A percentile compares a stretch with the other conserved stretches of the same genome.
Evolutionary conservation across 2,888 invertebrate genomes (phyloP).

Genomic region (Dolichopus griseipennis): DNA sequence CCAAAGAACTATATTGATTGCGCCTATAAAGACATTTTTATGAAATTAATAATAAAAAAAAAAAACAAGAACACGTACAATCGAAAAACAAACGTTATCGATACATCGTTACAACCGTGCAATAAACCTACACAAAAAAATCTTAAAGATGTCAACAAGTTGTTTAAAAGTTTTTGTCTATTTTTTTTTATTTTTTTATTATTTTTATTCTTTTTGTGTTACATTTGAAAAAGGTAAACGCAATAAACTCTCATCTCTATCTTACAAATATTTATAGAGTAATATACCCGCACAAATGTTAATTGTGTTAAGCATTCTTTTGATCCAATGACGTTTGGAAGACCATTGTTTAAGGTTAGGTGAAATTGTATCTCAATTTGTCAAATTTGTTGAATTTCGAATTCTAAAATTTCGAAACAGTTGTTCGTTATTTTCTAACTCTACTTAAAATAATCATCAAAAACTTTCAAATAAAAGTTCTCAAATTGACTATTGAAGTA

Average conservation of each 20-base stretch:
- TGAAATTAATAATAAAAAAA: neutral
- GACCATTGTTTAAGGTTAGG: too few relatives aligned
- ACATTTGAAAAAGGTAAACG: neutral
- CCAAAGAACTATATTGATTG: too few relatives aligned
- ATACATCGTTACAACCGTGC: neutral
- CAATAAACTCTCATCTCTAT: neutral
- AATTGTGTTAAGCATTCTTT: too few relatives aligned
- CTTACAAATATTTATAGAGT: neutral
- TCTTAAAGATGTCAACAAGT: neutral
- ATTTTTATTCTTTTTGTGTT: neutral
- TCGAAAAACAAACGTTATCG: slow-evolving; percentile 3
- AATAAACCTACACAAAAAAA: slow-evolving; percentile 2
- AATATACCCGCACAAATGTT: neutral
- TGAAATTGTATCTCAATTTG: too few relatives aligned
- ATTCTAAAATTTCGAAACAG: too few relatives aligned
- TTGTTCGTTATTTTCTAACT: too few relatives aligned
- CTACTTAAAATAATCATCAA: too few relatives aligned
- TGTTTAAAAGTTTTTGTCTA: neutral
- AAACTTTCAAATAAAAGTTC: too few relatives aligned
- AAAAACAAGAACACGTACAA: neutral
- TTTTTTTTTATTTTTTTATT: too few relatives aligned
- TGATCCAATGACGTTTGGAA: too few relatives aligned
- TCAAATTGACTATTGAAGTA: too few relatives aligned
- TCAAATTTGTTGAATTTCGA: too few relatives aligned
- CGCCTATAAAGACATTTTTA: neutral